Percentiles rank a stretch among this genome's conserved stretches.
phyloP scores from a whole-genome alignment of 2,113 vertebrate genomes.

The Gnathonemus echidnorhynchus region DNA sequence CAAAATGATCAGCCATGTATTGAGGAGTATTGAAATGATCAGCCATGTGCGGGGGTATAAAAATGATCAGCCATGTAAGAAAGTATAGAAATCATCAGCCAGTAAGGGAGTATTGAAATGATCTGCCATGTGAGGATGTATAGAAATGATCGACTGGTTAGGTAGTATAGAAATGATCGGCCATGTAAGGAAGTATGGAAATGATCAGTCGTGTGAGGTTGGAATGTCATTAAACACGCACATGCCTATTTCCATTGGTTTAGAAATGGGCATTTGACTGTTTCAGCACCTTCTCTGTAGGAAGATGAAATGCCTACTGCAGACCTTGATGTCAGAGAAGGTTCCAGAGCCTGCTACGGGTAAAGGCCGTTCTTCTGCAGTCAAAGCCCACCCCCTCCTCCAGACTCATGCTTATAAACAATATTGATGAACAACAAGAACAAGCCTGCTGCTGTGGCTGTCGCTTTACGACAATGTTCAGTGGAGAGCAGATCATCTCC shows the following conservation, averaged over 20 bases:
- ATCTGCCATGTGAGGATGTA: not conserved
- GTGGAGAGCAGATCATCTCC: constrained; percentile 23
- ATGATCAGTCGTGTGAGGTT: not conserved
- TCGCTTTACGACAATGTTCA: not conserved
- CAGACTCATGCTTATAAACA: not conserved
- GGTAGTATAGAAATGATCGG: not conserved
- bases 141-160: not conserved
- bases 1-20: not conserved
- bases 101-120: not conserved
- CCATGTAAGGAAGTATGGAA: not conserved
- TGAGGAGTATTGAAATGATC: not conserved
- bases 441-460: not conserved
- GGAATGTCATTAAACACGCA: not conserved
- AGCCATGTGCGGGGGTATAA: not conserved
- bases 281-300: not conserved
- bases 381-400: not conserved
- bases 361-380: not conserved
- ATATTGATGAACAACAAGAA: not conserved
- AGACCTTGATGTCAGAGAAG: not conserved
- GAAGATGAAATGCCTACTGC: not conserved
- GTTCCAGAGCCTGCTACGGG: not conserved
- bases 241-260: not conserved
- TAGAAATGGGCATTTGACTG: not conserved
- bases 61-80: not conserved
- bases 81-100: no score